Evolutionary conservation across 2,888 invertebrate genomes (phyloP), one percentile per base, ranked within the genome.

Genomic region (Hedya salicella): DNA sequence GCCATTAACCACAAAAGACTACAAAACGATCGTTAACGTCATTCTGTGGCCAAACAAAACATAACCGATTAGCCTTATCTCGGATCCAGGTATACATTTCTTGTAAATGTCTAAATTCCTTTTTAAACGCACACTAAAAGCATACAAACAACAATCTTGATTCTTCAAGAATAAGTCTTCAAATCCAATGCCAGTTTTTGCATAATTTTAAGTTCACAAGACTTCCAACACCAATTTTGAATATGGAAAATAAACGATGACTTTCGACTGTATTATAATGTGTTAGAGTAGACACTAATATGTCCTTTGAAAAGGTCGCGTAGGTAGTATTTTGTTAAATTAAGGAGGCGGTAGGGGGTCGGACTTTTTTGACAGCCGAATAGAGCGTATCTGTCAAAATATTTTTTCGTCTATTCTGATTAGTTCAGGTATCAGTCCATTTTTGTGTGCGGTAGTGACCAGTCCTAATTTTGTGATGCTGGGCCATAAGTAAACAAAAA

Each of bases 31-130:
- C 75, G 76, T 77, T 81, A 81, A 83, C 82, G 83, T 81, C 79
- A 81, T 76, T 70, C 73, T 68, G 68, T 73, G 71, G 75, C 77
- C 83, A 88, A 90, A 89, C 85, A 89, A 86, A 87, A 83, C 80
- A 82, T 87, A 83, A 88, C 84, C 83, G 91, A 91, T 91, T 89
- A 89, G 81, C 73, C 74, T 87, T 88, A 91, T 90, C 88, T 82
- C 40, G 70, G 53, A 72, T 67, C 76, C 83, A 86, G 88, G 88
- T 88, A 89, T 86, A 83, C 82, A 84, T 80, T 85, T 83, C 83
- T 79, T 77, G 72, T 78, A 81, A 83, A 86, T 81, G 77, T 83
- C 83, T 84, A 80, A 82, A 87, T 86, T 83, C 78, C 74, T 78
- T 69, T 56, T 59, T 56, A 53, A 67, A 70, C 68, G 48, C 59